Conservation (phyloP, 2,888 invertebrate species). For the Scaptodrosophila latifasciaeformis region DNA sequence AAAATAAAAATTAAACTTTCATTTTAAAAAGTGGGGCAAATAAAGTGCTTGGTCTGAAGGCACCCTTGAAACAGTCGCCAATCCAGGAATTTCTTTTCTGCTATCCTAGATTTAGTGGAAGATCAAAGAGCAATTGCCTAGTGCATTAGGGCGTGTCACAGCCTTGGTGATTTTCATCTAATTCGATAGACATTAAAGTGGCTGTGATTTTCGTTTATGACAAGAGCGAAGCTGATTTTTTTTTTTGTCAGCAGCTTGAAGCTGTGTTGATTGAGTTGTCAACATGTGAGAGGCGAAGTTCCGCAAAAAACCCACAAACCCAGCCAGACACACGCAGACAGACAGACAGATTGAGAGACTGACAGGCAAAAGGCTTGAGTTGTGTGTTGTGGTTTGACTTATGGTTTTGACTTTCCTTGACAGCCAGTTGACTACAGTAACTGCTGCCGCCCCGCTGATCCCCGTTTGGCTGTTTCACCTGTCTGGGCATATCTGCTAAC, state of each 20-base stretch:
- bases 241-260: slow-evolving; percentile 25
- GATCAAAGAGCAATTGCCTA: slow-evolving; percentile 44
- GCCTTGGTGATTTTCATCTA: too few relatives aligned
- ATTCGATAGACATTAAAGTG: too few relatives aligned
- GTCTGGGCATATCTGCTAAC: slow-evolving; percentile 8
- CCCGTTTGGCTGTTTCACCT: slow-evolving; percentile 15
- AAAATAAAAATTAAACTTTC: background rate
- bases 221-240: too few relatives aligned
- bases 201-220: too few relatives aligned
- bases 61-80: too few relatives aligned
- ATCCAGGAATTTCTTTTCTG: too few relatives aligned
- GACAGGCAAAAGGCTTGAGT: too few relatives aligned
- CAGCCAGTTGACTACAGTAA: slow-evolving; percentile 18
- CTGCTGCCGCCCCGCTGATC: too few relatives aligned
- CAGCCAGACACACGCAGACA: background rate
- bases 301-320: slow-evolving; percentile 20
- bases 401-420: slow-evolving; percentile 48
- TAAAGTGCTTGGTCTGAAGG: too few relatives aligned
- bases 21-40: too few relatives aligned
- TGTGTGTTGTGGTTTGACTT: slow-evolving; percentile 49
- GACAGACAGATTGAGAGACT: slow-evolving; percentile 15
- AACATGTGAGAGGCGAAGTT: slow-evolving; percentile 21
- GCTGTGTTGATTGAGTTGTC: slow-evolving; percentile 26
- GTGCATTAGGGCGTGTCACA: slow-evolving; percentile 36
- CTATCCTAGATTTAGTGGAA: slow-evolving; percentile 15